Conservation (phyloP, 2,113 vertebrate genomes). For the Ophthalmolycus amberensis region DNA sequence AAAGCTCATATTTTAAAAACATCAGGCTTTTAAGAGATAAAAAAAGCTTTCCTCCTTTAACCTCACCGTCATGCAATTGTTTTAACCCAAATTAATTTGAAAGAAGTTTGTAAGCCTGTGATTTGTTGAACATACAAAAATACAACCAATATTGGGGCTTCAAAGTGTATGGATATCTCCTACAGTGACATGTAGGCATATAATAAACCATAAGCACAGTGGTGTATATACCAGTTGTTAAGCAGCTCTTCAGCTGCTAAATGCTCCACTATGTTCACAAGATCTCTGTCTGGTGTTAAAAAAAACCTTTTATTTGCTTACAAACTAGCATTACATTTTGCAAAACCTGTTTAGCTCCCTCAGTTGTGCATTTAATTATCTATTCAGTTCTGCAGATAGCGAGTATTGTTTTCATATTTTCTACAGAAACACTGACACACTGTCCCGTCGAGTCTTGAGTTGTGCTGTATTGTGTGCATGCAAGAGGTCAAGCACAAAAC, state of each 20-base stretch:
- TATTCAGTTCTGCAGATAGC: slow-evolving; percentile 1
- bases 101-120: background rate
- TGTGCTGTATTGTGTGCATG: slow-evolving; percentile 8
- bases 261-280: background rate
- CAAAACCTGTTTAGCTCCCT: background rate
- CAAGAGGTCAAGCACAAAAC: slow-evolving; percentile 47
- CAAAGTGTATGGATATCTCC: background rate
- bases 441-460: slow-evolving; percentile 10
- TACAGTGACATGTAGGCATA: background rate
- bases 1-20: slow-evolving; percentile 23
- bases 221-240: background rate
- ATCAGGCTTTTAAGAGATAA: background rate
- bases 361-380: background rate
- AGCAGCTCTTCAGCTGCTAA: background rate
- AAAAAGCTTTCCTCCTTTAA: background rate
- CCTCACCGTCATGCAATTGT: background rate
- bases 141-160: background rate
- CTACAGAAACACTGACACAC: slow-evolving; percentile 15
- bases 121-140: background rate
- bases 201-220: background rate
- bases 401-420: slow-evolving; percentile 18
- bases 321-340: background rate
- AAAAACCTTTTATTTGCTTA: background rate
- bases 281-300: background rate
- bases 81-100: background rate